Evolutionary conservation across 2,888 invertebrate species (phyloP).

Genomic region (Lithophane socia): DNA sequence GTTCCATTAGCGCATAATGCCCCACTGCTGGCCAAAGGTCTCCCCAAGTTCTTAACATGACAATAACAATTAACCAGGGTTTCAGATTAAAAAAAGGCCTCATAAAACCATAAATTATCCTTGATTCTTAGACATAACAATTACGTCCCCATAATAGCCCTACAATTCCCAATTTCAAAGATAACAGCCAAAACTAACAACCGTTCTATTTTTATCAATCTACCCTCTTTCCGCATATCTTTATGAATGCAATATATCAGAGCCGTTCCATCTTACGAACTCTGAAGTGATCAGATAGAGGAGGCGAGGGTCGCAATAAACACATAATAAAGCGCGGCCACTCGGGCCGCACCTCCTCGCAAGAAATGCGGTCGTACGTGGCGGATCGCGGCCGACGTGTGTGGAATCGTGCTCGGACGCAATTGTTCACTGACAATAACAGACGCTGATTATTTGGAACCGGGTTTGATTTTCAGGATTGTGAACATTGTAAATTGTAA

Average conservation of each 20-base stretch:
- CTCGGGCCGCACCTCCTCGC: conserved; percentile 65
- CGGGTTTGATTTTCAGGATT: conserved; percentile 39
- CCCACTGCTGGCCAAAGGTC: neutral
- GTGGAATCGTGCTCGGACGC: conserved; percentile 53
- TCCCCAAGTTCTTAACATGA: neutral
- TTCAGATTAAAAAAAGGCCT: neutral
- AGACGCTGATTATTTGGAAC: conserved; percentile 45
- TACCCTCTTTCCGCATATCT: conserved; percentile 56
- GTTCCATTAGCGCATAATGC: neutral
- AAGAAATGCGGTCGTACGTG: conserved; percentile 67
- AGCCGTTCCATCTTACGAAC: conserved; percentile 71
- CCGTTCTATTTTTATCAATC: conserved; percentile 62
- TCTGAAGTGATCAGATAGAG: conserved; percentile 78
- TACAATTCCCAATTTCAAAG: conserved; percentile 30
- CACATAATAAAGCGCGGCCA: conserved; percentile 79
- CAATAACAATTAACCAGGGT: no score
- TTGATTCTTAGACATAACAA: conserved; percentile 39
- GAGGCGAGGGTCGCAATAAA: conserved; percentile 78
- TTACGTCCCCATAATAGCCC: conserved; percentile 25
- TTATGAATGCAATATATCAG: conserved; percentile 69
- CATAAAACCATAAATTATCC: neutral
- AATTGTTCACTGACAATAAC: conserved; percentile 47
- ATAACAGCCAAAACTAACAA: conserved; percentile 53
- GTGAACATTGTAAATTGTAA: conserved; percentile 18
- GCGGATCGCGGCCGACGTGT: conserved; percentile 62